Evolutionary conservation across 1,140 invertebrate species (phyloP), one percentile per base, ranked within the genome.

Genomic region (Eueides isabella): DNA sequence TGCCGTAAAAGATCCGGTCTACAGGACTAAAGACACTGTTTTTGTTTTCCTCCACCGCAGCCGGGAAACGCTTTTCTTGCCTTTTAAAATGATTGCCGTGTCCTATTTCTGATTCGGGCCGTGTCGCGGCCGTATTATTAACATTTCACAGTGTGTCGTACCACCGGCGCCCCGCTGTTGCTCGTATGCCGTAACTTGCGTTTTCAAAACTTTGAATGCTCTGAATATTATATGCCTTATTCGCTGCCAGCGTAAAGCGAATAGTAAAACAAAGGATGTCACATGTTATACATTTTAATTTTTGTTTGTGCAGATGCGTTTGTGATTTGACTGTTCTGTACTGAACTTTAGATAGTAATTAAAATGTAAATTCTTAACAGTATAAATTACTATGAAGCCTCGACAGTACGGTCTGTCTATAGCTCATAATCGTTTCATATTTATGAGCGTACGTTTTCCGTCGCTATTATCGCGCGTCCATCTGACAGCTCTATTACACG

Each of bases 401-500:
- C 41, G 26, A 55, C 48, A 30, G 33, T 4, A 55, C 48, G 23
- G 33, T 4, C 29, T 44, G 30, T 66, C 71, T 66, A 29, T 72
- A 35, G 28, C 61, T 62, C 66, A 14, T 70, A 35, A 77, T 55
- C 41, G 55, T 63, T 77, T 66, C 72, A 77, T 73, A 77, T 77
- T 77, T 77, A 77, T 77, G 75, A 77, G 63, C 61, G 67, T 35
- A 67, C 70, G 31, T 71, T 72, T 33, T 67, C 55, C 44, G 61
- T 64, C 66, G 62, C 61, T 35, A 72, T 76, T 28, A 71, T 72
- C 55, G 66, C 69, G 61, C 74, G 61, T 80, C 71, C 71, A 55
- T 80, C 71, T 80, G 78, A 83, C 83, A 80, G 77, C 80, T 82
- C 80, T 75, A 85, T 81, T 85, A 82, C 79, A 83, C 83, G 81